Base-by-base conservation (phyloP, 2,797 vertebrate species). In the Mycteria americana region DNA sequence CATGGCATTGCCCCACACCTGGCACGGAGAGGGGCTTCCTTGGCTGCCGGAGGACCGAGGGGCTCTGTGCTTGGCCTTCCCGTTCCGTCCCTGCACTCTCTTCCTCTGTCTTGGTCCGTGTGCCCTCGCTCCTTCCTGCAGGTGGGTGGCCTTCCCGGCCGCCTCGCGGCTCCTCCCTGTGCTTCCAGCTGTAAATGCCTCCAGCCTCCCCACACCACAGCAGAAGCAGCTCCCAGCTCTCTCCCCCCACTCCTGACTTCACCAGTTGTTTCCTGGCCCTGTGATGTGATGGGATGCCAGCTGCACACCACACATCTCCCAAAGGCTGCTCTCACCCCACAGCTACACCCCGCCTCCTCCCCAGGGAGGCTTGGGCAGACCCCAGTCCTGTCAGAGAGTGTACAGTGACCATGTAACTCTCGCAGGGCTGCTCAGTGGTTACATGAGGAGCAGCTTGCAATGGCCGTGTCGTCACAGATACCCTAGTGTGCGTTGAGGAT, bases 81-180 rank as follows among this genome's bases (percentile, higher is more conserved):
- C 50, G 6, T 78, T 68, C 51, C 43, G 18, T 60, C 22, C 68
- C 50, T 54, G 28, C 12, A 13, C 27, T 73, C 14, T 78, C 11
- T 33, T 78, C 25, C 23, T 54, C 69, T 63, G 8, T 19, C 50
- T 69, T 2, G 0, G 17, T 51, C 33, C 6, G 1, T 5, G 33
- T 18, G 35, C 22, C 59, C 25, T 85, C 0, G 0, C 13, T 63
- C 35, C 18, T 23, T 81, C 21, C 46, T 33, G 16, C 60, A 64
- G 75, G 35, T 0, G 0, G 0, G 28, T 70, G 33, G 13, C 41
- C n/a, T 53, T 51, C 33, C 28, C 1, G 0, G 11, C 15, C 3
- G 1, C 21, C 31, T 78, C 11, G 1, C 21, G 35, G 33, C 35
- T 85, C 18, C 39, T 87, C n/a, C n/a, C 7, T 53, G 39, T 35